These are phyloP conservation scores for Vicugna pacos DNA, from an alignment of 2,113 vertebrate genomes.

Conservation along the genomic window DNA sequence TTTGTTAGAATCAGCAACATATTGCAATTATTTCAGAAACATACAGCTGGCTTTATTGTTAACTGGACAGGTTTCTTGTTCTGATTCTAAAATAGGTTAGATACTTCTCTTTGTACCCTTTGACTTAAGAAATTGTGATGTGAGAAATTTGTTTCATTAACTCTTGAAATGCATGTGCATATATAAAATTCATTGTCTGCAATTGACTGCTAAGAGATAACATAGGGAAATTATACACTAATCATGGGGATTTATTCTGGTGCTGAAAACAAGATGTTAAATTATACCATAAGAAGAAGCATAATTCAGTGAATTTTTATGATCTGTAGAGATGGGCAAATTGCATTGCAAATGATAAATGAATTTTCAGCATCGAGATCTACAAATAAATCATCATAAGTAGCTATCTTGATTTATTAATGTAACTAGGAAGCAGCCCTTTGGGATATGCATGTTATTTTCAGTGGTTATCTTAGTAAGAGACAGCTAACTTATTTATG, in stretches of 20 bases:
- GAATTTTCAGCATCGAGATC: conserved; percentile 81
- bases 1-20: conserved; percentile 59
- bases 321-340: conserved; percentile 80
- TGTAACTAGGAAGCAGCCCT: conserved; percentile 65
- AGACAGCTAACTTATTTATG: conserved; percentile 74
- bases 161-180: conserved; percentile 62
- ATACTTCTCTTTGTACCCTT: conserved; percentile 21
- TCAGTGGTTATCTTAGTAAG: conserved; percentile 51
- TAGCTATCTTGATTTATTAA: conserved; percentile 80
- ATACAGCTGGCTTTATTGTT: conserved; percentile 14
- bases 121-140: conserved; percentile 59
- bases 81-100: conserved; percentile 47
- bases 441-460: conserved; percentile 70
- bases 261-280: conserved; percentile 80
- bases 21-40: conserved; percentile 1
- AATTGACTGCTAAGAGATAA: conserved; percentile 59
- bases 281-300: conserved; percentile 82
- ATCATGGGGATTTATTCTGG: conserved; percentile 69
- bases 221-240: conserved; percentile 66
- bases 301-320: conserved; percentile 88
- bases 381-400: conserved; percentile 87
- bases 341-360: conserved; percentile 85
- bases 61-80: conserved; percentile 38
- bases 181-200: conserved; percentile 59
- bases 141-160: conserved; percentile 71